These are phyloP conservation scores for Elysia crispata DNA, from an alignment of 2,888 invertebrate genomes.

Conservation along the genomic window DNA sequence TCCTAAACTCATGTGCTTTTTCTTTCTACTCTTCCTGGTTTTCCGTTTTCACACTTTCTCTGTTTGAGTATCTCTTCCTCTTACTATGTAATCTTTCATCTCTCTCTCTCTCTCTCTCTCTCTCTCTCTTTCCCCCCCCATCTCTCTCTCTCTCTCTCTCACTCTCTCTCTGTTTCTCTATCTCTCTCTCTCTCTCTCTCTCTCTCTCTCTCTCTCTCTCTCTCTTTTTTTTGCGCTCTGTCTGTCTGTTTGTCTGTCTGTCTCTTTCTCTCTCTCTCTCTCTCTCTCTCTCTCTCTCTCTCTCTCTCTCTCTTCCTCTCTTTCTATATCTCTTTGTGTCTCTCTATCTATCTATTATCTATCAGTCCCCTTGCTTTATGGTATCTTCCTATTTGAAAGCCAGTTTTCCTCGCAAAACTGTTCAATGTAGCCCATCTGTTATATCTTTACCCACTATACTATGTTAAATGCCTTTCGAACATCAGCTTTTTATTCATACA, in stretches of 20 bases:
- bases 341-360: not conserved
- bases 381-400: not conserved
- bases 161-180: conserved; percentile 11
- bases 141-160: conserved; percentile 17
- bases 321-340: not conserved
- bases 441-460: not conserved
- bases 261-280: not conserved
- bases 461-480: not conserved
- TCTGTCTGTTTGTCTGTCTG: too few relatives aligned
- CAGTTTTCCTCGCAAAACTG: not conserved
- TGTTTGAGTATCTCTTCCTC: too few relatives aligned
- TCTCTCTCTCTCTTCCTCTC: conserved; percentile 1
- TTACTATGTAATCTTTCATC: too few relatives aligned
- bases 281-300: conserved; percentile 17
- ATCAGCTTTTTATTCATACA: too few relatives aligned
- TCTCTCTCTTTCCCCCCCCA: not conserved
- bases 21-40: too few relatives aligned
- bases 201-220: conserved; percentile 9
- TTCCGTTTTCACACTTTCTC: too few relatives aligned
- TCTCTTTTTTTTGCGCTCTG: too few relatives aligned
- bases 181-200: conserved; percentile 19
- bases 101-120: not conserved
- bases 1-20: too few relatives aligned
- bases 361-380: not conserved
- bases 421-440: too few relatives aligned